phyloP scores from a whole-genome alignment of 2,888 invertebrate species.

The Fissipunctia ypsillon region DNA sequence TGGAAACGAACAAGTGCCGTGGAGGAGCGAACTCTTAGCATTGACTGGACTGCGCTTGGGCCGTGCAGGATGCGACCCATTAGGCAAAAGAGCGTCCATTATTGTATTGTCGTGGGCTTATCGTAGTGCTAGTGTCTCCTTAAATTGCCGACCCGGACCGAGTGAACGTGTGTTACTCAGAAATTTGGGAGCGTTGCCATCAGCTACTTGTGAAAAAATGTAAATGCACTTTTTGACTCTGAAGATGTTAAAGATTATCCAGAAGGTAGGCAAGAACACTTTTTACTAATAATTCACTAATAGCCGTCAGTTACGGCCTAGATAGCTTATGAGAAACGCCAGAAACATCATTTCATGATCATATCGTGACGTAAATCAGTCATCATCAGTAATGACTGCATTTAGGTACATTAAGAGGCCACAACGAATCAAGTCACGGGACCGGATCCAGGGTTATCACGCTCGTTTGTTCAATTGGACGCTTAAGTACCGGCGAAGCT shows the following conservation, averaged over 20 bases:
- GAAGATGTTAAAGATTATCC: not conserved
- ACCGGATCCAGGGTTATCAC: conserved; percentile 87
- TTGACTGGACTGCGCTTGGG: conserved; percentile 87
- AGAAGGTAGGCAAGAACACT: not conserved
- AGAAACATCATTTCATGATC: conserved; percentile 31
- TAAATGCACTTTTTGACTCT: conserved; percentile 13
- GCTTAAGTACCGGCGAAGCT: conserved; percentile 81
- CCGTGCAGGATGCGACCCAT: conserved; percentile 87
- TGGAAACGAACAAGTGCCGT: conserved; percentile 68
- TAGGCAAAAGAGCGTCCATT: conserved; percentile 88
- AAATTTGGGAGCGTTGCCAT: conserved; percentile 65
- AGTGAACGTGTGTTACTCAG: conserved; percentile 73
- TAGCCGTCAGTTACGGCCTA: not conserved
- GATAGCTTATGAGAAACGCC: not conserved
- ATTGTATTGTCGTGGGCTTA: conserved; percentile 90
- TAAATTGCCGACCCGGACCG: conserved; percentile 78
- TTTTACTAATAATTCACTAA: not conserved
- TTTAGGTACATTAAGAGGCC: conserved; percentile 71
- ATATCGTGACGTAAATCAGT: conserved; percentile 58
- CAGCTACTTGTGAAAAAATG: conserved; percentile 8
- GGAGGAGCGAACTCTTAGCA: conserved; percentile 83
- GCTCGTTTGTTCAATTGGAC: conserved; percentile 87
- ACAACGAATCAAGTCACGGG: conserved; percentile 79
- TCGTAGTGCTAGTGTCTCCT: conserved; percentile 86
- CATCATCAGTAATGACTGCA: conserved; percentile 62